These are phyloP conservation scores for Drosophila kuntzei DNA, from an alignment of 2,888 invertebrate species.

Conservation along the genomic window DNA sequence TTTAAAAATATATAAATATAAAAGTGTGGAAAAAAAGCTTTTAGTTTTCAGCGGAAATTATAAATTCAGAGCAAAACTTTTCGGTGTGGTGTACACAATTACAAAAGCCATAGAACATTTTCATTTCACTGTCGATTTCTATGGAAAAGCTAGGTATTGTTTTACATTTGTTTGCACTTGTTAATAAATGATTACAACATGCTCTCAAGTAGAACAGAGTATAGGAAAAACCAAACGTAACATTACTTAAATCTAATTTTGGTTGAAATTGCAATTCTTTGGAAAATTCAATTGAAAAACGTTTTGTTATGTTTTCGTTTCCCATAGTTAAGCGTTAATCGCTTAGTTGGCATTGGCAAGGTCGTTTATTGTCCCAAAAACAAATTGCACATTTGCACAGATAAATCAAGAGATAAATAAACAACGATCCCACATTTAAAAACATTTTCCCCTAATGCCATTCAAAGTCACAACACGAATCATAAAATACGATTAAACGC, in stretches of 20 bases:
- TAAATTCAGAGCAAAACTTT: constrained; percentile 63
- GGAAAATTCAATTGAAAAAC: constrained; percentile 17
- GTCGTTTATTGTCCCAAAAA: constrained; percentile 41
- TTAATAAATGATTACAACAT: constrained; percentile 61
- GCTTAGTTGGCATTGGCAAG: constrained; percentile 43
- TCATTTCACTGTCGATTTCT: constrained; percentile 42
- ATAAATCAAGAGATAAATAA: constrained; percentile 63
- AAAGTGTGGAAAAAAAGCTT: constrained; percentile 52
- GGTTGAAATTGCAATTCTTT: constrained; percentile 11
- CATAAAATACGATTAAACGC: constrained; percentile 23
- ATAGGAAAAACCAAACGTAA: not conserved
- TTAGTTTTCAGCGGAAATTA: constrained; percentile 69
- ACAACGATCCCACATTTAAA: constrained; percentile 36
- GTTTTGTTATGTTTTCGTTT: constrained; percentile 14
- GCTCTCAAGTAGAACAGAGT: not conserved
- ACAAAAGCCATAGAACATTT: constrained; percentile 45
- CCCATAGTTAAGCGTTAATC: constrained; percentile 27
- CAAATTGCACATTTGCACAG: constrained; percentile 70
- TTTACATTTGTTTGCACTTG: constrained; percentile 44
- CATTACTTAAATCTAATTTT: not conserved
- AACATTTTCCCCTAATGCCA: constrained; percentile 5
- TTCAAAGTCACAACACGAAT: constrained; percentile 46
- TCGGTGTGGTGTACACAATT: constrained; percentile 57
- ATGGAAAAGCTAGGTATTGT: constrained; percentile 58
- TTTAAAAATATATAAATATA: constrained; percentile 11